Conservation (phyloP, 92 coral and sea anemone species). For the Plumapathes pennacea region DNA sequence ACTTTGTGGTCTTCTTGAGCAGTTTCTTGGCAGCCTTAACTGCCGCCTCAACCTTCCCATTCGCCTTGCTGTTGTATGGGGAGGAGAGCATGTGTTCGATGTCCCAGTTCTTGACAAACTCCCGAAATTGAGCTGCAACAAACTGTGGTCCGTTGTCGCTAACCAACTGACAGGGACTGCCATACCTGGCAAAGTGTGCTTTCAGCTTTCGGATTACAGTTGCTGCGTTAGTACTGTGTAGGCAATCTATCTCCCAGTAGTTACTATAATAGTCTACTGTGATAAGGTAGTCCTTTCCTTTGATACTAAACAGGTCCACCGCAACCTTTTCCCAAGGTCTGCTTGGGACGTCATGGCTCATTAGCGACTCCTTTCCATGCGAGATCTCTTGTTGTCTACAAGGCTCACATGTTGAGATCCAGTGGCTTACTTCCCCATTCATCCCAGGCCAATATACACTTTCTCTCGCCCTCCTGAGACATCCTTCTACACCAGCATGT, state of each 20-base stretch:
- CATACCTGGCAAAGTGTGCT: conserved; percentile 17
- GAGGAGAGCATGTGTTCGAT: conserved; percentile 1
- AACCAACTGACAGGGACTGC: conserved; percentile 23
- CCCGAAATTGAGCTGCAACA: conserved; percentile 1
- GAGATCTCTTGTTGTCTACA: conserved; percentile 2
- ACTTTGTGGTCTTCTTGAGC: conserved; percentile 16
- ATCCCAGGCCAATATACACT: conserved; percentile 27
- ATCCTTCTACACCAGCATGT: conserved; percentile 35
- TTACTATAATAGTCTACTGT: conserved; percentile 34
- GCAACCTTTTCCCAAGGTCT: conserved; percentile 30
- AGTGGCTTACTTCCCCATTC: conserved; percentile 13
- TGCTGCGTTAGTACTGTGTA: conserved; percentile 8
- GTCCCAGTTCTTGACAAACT: conserved; percentile 2
- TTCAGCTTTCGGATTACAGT: conserved; percentile 22
- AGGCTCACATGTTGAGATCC: conserved; percentile 19
- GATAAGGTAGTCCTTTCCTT: conserved; percentile 30
- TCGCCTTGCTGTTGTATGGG: conserved; percentile 8
- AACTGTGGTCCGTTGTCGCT: conserved; percentile 16
- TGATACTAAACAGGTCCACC: conserved; percentile 23
- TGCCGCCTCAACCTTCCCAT: conserved; percentile 39
- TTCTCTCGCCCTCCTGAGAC: conserved; percentile 15
- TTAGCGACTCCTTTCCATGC: conserved; percentile 33
- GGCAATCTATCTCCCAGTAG: conserved; percentile 15
- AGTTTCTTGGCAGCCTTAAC: conserved; percentile 26
- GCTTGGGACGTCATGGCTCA: conserved; percentile 29